These are phyloP conservation scores for Mongoloraphidia duomilia DNA, from an alignment of 2,888 invertebrate species.

Conservation along the genomic window DNA sequence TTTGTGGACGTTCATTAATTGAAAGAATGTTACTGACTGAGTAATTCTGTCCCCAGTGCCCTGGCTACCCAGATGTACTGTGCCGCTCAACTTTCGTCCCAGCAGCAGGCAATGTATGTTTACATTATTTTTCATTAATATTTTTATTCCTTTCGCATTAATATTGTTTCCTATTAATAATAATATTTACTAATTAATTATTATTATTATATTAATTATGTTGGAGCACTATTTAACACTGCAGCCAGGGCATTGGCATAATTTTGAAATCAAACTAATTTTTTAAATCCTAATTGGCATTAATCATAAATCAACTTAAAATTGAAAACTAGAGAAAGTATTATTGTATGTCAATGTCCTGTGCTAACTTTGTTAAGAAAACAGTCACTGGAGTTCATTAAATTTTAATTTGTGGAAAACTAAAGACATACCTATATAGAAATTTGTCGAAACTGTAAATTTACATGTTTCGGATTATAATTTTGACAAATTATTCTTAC, in stretches of 20 bases:
- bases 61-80: slow-evolving; percentile 94
- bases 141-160: slow-evolving; percentile 5
- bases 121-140: slow-evolving; percentile 8
- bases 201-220: slow-evolving; percentile 2
- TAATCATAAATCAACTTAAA: neutral
- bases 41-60: slow-evolving; percentile 69
- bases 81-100: slow-evolving; percentile 79
- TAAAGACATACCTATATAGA: too few relatives aligned
- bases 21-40: too few relatives aligned
- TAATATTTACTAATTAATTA: slow-evolving; percentile 2
- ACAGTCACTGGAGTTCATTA: too few relatives aligned
- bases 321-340: neutral
- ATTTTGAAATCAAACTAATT: neutral
- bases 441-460: too few relatives aligned
- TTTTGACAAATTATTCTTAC: too few relatives aligned
- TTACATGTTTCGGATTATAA: too few relatives aligned
- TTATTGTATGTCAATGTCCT: slow-evolving; percentile 31
- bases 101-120: slow-evolving; percentile 90
- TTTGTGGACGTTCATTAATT: too few relatives aligned
- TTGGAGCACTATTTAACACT: slow-evolving; percentile 5
- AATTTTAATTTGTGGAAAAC: too few relatives aligned
- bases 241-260: slow-evolving; percentile 87
- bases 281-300: neutral
- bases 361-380: slow-evolving; percentile 19
- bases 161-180: slow-evolving; percentile 6